Evolutionary conservation across 2,888 invertebrate genomes (phyloP), one percentile per base, ranked within the genome.

Genomic region (Zeuzera pyrina): DNA sequence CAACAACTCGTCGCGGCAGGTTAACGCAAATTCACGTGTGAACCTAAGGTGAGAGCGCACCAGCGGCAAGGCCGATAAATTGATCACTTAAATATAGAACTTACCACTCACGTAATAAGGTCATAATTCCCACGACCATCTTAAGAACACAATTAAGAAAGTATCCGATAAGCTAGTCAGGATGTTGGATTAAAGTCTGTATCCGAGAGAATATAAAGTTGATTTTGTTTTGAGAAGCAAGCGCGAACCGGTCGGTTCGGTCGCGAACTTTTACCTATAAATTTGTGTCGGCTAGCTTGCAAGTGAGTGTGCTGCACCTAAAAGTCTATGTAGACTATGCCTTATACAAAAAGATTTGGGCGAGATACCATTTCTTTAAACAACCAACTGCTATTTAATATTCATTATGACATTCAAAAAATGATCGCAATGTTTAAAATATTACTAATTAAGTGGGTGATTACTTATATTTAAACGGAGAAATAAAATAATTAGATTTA

Each of bases 231-330:
- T 54, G 46, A 13, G 40, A 8, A 32, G 29, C 23, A 45, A 34
- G 37, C 30, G 52, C 49, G 49, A 59, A 79, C 78, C 76, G 79
- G 79, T 81, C 70, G 55, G 67, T 42, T 61, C 67, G 77, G 78
- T 78, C 79, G 81, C 83, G 83, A 83, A 83, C 83, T 83, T 81
- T 83, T 81, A 79, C 83, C 81, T 83, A 83, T 83, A 83, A 83
- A 83, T 83, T 83, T 74, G 76, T 79, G 79, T 76, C 77, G 76
- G 69, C 67, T 63, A 59, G 68, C 59, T 57, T 67, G 67, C 66
- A 63, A 61, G 62, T 68, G 58, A 52, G 57, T 60, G 54, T 58
- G 63, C 48, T 55, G 56, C 56, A 67, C 72, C 70, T 77, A 77
- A 73, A 63, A n/a, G n/a, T n/a, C n/a, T n/a, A n/a, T n/a, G n/a